These are phyloP conservation scores for Acinonyx jubatus DNA, from an alignment of 2,113 vertebrate species.

Conservation along the genomic window DNA sequence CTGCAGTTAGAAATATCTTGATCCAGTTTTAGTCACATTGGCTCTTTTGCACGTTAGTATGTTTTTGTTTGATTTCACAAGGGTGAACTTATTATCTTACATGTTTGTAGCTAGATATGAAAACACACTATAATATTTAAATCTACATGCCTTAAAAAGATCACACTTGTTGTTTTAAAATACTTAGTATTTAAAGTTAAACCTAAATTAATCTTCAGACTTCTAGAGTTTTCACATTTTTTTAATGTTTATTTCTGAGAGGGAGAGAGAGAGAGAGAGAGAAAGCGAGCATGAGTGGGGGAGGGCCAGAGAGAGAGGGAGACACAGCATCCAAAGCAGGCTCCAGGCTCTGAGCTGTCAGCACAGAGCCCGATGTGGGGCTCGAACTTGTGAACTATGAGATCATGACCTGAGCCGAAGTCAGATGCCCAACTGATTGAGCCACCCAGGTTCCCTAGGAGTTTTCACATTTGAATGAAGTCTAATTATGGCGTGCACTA, in stretches of 20 bases:
- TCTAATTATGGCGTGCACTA: neutral
- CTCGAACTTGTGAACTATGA: too few relatives aligned
- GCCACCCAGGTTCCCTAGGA: too few relatives aligned
- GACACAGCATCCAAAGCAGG: too few relatives aligned
- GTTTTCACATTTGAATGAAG: constrained; percentile 30
- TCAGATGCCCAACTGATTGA: too few relatives aligned
- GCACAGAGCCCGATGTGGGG: too few relatives aligned
- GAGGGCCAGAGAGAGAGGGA: too few relatives aligned
- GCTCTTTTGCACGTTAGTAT: neutral
- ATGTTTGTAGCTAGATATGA: neutral
- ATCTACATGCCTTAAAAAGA: neutral
- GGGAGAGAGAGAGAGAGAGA: too few relatives aligned
- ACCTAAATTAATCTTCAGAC: neutral
- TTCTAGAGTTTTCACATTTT: neutral
- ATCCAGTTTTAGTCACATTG: neutral
- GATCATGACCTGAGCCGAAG: too few relatives aligned
- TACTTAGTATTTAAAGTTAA: neutral
- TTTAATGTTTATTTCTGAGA: neutral
- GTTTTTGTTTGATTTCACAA: neutral
- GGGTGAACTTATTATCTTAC: neutral
- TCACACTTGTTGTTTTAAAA: neutral
- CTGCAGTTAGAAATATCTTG: neutral
- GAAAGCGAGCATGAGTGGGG: too few relatives aligned
- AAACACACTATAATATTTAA: neutral
- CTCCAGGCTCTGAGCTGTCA: too few relatives aligned